Conservation (phyloP, 2,888 invertebrate species). For the Phortica magna region DNA sequence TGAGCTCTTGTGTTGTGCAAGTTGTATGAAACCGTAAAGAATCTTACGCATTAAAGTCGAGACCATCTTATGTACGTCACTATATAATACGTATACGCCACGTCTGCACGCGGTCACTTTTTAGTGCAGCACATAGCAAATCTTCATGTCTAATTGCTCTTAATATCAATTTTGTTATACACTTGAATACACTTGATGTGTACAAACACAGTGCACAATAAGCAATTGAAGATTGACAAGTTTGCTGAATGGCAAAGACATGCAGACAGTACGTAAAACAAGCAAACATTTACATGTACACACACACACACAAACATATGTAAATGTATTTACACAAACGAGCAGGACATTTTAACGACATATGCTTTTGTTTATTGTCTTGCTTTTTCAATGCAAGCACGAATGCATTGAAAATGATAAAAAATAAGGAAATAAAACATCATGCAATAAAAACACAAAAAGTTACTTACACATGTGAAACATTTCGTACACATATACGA, state of each 20-base stretch:
- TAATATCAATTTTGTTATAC: slow-evolving; percentile 64
- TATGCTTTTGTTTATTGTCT: slow-evolving; percentile 60
- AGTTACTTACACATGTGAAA: slow-evolving; percentile 23
- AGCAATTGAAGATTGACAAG: too few relatives aligned
- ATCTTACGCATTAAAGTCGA: too few relatives aligned
- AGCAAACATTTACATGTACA: background rate
- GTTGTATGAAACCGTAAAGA: too few relatives aligned
- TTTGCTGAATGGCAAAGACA: too few relatives aligned
- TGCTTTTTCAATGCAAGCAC: slow-evolving; percentile 14
- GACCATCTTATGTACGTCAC: too few relatives aligned
- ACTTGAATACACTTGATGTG: slow-evolving; percentile 50
- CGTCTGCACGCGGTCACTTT: too few relatives aligned
- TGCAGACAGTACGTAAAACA: background rate
- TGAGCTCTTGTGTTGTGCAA: too few relatives aligned
- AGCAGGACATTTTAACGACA: slow-evolving; percentile 52
- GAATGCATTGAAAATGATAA: slow-evolving; percentile 15
- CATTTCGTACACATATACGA: slow-evolving; percentile 12
- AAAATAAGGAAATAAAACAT: background rate
- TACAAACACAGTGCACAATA: slow-evolving; percentile 42
- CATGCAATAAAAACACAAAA: background rate
- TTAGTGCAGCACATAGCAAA: too few relatives aligned
- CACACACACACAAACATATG: slow-evolving; percentile 5
- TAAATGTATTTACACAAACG: background rate
- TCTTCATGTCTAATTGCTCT: background rate
- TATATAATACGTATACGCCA: too few relatives aligned